Evolutionary conservation across 2,797 vertebrate species (phyloP).

Genomic region (Syndactyla subalaris): DNA sequence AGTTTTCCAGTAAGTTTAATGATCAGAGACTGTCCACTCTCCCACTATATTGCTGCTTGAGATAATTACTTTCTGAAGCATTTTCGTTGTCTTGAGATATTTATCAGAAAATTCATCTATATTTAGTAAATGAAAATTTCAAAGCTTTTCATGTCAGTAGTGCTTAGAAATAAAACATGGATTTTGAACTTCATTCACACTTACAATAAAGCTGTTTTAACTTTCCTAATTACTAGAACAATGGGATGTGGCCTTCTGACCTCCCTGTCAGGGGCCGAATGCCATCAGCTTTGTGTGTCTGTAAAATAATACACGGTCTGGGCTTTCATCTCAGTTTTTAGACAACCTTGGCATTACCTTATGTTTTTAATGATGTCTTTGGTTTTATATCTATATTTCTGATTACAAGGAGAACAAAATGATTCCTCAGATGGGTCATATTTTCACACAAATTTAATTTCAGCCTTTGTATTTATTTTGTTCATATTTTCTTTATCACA

Average conservation of each 20-base stretch:
- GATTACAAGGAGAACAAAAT: not conserved
- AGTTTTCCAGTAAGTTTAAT: not conserved
- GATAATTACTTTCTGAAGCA: not conserved
- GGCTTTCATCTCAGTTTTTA: not conserved
- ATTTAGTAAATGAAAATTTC: not conserved
- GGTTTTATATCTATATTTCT: not conserved
- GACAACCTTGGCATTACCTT: not conserved
- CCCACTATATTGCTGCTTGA: not conserved
- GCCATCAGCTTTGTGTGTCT: not conserved
- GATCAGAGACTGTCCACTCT: not conserved
- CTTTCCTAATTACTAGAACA: not conserved
- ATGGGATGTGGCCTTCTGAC: not conserved
- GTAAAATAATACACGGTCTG: not conserved
- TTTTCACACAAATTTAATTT: not conserved
- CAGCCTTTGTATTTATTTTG: not conserved
- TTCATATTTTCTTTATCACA: not conserved
- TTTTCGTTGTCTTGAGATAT: not conserved
- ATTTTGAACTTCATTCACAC: not conserved
- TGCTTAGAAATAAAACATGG: not conserved
- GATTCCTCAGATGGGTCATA: not conserved
- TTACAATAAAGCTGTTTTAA: not conserved
- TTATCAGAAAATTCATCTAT: not conserved
- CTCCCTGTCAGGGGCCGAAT: not conserved
- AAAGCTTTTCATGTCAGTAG: not conserved
- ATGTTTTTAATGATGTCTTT: not conserved